Conservation (phyloP, 2,797 vertebrate genomes). For the Cygnus olor region DNA sequence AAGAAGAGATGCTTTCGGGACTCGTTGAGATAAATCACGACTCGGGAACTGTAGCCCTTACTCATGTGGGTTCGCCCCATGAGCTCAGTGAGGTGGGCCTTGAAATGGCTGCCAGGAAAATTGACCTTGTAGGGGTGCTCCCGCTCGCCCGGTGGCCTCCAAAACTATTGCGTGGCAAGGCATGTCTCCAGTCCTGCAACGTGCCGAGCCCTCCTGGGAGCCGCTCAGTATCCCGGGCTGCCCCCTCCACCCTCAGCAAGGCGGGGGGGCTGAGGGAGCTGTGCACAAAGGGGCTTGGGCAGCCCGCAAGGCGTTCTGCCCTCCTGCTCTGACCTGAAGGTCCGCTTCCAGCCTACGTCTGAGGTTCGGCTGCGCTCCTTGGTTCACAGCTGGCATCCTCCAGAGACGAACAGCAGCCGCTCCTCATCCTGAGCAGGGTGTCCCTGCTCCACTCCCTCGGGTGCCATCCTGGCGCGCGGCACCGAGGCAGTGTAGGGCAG, state of each 20-base stretch:
- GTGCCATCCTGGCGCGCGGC: not conserved
- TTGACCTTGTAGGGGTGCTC: not conserved
- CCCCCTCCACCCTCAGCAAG: accelerated
- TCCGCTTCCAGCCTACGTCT: not conserved
- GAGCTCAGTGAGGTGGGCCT: not conserved
- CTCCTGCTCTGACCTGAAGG: not conserved
- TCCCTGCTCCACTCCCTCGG: not conserved
- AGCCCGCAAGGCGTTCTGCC: not conserved
- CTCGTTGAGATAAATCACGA: not conserved
- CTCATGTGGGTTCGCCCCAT: not conserved
- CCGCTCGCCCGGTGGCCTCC: not conserved
- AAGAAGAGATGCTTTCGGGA: constrained; percentile 15
- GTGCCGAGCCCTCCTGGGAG: not conserved
- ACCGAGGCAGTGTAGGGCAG: not conserved
- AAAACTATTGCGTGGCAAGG: not conserved
- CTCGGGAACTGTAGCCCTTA: not conserved
- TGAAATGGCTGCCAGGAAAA: not conserved
- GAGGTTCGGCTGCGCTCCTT: accelerated
- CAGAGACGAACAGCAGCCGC: not conserved
- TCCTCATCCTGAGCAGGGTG: accelerated
- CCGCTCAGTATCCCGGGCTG: not conserved
- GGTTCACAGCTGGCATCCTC: not conserved
- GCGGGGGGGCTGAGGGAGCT: not conserved
- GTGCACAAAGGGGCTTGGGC: not conserved
- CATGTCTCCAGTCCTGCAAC: not conserved